Base-by-base conservation (phyloP, 1,140 invertebrate species). In the Drosophila sproati region DNA sequence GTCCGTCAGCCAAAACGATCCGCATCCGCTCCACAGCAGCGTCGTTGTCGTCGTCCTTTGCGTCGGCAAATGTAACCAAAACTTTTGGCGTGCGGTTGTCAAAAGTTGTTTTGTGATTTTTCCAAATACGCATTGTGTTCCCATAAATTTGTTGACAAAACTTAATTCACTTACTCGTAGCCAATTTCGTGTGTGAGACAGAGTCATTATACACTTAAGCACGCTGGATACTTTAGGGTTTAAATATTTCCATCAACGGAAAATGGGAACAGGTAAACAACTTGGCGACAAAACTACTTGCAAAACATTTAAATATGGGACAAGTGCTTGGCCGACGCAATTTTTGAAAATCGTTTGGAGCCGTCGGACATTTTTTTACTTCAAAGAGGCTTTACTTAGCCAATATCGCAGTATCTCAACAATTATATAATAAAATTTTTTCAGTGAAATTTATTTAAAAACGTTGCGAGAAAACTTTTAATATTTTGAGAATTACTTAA, bases 181-280 rank as follows among this genome's bases (percentile, higher is more conserved):
- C 5, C 5, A 41, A 28, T 6, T 35, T 76, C 37, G 4, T 60
- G 61, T 64, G 52, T 41, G 43, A 5, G 5, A 35, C 57, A 59
- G 61, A 56, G 52, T 63, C 41, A 48, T 43, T 47, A 72, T 64
- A 50, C 67, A 79, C 54, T 41, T 50, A 59, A 73, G 66, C 91
- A 92, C 73, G 73, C 91, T 92, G 91, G 91, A 92, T 92, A 92
- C 91, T 52, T 71, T 92, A 73, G 90, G 91, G 39, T 92, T 92
- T 67, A 92, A 92, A 82, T 92, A 91, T 77, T 92, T 92, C 91
- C 91, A 92, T 80, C 91, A 92, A 70, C 86, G 91, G 87, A 92
- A 92, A 92, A 92, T 92, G 91, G 91, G 91, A 57, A 92, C 91
- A 90, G 91, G 91, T 92, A 90, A 76, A 69, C 12, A 5, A 39